Percentiles rank a stretch among this genome's conserved stretches.
These are phyloP conservation scores for Epiperipatus broadwayi DNA, from an alignment of 2,888 invertebrate species.

Conservation along the genomic window DNA sequence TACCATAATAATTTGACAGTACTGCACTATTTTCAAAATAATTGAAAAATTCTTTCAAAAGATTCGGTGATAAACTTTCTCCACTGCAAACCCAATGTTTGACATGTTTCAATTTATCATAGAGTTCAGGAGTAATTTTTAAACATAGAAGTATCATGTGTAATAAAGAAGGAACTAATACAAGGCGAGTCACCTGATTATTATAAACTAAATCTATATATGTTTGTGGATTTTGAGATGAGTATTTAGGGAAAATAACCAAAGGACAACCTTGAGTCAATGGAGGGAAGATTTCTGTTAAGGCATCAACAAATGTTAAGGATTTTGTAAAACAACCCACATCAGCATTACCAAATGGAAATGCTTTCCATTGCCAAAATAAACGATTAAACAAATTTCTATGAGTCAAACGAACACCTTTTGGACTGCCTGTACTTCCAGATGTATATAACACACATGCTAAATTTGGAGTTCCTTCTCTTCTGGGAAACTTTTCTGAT, in stretches of 20 bases:
- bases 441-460: slow-evolving; percentile 64
- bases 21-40: slow-evolving; percentile 40
- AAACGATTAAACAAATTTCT: slow-evolving; percentile 53
- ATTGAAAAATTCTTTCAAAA: slow-evolving; percentile 54
- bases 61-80: slow-evolving; percentile 48
- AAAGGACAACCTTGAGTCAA: slow-evolving; percentile 49
- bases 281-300: slow-evolving; percentile 70
- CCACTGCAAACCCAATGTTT: slow-evolving; percentile 72
- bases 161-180: slow-evolving; percentile 62
- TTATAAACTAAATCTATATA: slow-evolving; percentile 46
- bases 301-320: slow-evolving; percentile 71
- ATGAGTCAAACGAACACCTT: slow-evolving; percentile 64
- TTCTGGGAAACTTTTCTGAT: too few species aligned
- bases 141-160: slow-evolving; percentile 42
- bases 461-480: too few species aligned
- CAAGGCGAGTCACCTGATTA: slow-evolving; percentile 29
- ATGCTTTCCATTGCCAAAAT: slow-evolving; percentile 65
- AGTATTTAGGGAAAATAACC: slow-evolving; percentile 48
- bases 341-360: slow-evolving; percentile 51
- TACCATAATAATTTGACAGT: slow-evolving; percentile 79
- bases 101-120: too few species aligned
- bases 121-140: too few species aligned
- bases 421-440: slow-evolving; percentile 71
- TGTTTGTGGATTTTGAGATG: slow-evolving; percentile 56
- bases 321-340: slow-evolving; percentile 73